Percentiles rank a stretch among this genome's conserved stretches.
Evolutionary conservation across 2,888 invertebrate genomes (phyloP).

Genomic region (Acronicta leporina): DNA sequence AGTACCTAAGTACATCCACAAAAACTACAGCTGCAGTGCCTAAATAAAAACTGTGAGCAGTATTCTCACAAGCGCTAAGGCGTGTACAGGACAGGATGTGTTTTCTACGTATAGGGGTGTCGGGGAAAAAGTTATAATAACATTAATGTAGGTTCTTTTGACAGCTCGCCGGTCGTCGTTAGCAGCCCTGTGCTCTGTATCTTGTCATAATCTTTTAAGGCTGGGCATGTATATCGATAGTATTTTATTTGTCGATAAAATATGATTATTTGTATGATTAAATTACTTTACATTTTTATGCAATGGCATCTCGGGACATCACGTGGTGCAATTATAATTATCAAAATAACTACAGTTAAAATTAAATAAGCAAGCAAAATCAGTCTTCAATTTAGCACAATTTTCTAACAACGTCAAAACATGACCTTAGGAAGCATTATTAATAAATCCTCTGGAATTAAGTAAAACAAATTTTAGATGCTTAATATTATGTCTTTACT

Average conservation of each 20-base stretch:
- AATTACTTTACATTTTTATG: background rate
- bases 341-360: no score
- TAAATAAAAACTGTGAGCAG: slow-evolving; percentile 33
- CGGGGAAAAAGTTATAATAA: slow-evolving; percentile 88
- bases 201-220: slow-evolving; percentile 88
- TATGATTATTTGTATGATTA: no score
- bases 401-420: no score
- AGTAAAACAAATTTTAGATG: no score
- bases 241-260: slow-evolving; percentile 49
- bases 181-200: slow-evolving; percentile 87
- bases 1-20: slow-evolving; percentile 10
- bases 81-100: slow-evolving; percentile 51
- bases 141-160: slow-evolving; percentile 89
- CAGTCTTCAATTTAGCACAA: no score
- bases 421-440: no score
- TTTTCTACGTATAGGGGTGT: slow-evolving; percentile 69
- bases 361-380: no score
- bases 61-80: slow-evolving; percentile 48
- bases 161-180: slow-evolving; percentile 86
- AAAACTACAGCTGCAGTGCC: slow-evolving; percentile 30
- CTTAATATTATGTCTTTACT: no score
- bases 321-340: no score
- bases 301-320: no score
- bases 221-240: slow-evolving; percentile 57
- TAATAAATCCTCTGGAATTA: no score